Conservation (phyloP, 1,140 invertebrate genomes). For the Aricia agestis region DNA sequence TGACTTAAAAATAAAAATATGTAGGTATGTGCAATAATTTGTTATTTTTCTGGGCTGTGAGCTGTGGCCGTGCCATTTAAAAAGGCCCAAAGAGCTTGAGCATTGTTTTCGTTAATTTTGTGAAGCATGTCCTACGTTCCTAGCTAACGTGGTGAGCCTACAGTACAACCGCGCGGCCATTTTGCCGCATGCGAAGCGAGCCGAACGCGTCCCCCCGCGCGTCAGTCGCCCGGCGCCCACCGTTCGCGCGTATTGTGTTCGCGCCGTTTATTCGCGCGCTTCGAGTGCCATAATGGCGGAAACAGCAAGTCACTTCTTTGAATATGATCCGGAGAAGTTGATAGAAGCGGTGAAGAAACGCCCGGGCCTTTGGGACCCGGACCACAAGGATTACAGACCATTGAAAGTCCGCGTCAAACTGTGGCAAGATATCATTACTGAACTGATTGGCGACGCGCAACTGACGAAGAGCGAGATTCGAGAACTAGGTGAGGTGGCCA, state of each 20-base stretch:
- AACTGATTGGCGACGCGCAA: slow-evolving; percentile 53
- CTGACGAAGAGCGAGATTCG: slow-evolving; percentile 60
- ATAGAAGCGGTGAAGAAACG: slow-evolving; percentile 63
- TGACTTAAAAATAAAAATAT: too few relatives aligned
- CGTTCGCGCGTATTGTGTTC: slow-evolving; percentile 41
- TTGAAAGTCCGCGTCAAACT: slow-evolving; percentile 49
- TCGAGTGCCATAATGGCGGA: too few relatives aligned
- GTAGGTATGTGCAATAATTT: too few relatives aligned
- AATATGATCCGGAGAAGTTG: slow-evolving; percentile 62
- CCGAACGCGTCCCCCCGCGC: slow-evolving; percentile 61
- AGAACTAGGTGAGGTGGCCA: slow-evolving; percentile 51
- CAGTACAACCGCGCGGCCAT: slow-evolving; percentile 45
- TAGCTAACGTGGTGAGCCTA: slow-evolving; percentile 36
- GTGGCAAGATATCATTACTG: slow-evolving; percentile 57
- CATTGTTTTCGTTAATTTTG: not conserved
- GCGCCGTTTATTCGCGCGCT: slow-evolving; percentile 19
- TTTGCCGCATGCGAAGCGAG: slow-evolving; percentile 40
- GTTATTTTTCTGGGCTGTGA: too few relatives aligned
- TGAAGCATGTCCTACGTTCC: slow-evolving; percentile 25
- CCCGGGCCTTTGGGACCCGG: slow-evolving; percentile 63
- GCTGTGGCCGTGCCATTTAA: too few relatives aligned
- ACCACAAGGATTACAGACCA: slow-evolving; percentile 50
- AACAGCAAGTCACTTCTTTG: slow-evolving; percentile 46
- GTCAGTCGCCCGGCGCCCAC: slow-evolving; percentile 61
- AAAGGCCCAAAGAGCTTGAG: too few relatives aligned